phyloP scores from a whole-genome alignment of 53 echinoderm and acorn worm genomes.

The Luidia sarsii region DNA sequence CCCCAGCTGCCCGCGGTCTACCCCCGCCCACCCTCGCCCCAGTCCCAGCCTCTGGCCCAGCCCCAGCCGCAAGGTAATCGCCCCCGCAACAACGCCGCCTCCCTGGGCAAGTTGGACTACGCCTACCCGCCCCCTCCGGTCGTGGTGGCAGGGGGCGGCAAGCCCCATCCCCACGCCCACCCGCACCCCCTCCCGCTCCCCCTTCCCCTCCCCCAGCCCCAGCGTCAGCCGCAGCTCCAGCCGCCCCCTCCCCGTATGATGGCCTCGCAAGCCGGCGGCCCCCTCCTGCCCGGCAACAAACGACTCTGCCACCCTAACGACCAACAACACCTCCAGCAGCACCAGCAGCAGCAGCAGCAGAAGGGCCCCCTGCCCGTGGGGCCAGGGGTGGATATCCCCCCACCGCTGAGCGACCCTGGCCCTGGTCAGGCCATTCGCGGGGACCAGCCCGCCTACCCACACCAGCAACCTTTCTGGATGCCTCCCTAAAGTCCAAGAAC shows the following conservation, averaged over 20 bases:
- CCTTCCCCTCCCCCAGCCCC: no score
- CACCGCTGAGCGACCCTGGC: neutral
- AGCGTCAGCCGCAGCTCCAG: neutral
- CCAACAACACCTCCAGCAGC: no score
- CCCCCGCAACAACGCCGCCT: neutral
- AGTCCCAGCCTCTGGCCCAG: no score
- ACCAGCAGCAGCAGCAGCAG: neutral
- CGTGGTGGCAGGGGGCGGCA: neutral
- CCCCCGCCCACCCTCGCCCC: neutral
- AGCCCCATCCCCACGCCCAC: neutral
- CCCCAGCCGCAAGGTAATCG: no score
- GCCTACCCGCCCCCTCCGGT: neutral
- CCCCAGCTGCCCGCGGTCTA: neutral
- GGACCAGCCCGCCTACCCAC: neutral
- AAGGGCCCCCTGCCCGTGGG: neutral
- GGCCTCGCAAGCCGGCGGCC: no score
- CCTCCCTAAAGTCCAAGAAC: no score
- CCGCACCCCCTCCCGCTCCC: neutral
- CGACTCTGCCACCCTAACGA: no score
- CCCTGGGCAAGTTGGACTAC: conserved; percentile 30
- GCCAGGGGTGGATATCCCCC: neutral
- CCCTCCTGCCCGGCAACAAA: neutral
- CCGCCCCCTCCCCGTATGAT: no score
- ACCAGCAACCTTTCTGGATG: conserved; percentile 24
- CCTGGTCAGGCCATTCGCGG: neutral